These are phyloP conservation scores for Doryteuthis pealeii DNA, from an alignment of 1,140 invertebrate genomes.

Conservation along the genomic window DNA sequence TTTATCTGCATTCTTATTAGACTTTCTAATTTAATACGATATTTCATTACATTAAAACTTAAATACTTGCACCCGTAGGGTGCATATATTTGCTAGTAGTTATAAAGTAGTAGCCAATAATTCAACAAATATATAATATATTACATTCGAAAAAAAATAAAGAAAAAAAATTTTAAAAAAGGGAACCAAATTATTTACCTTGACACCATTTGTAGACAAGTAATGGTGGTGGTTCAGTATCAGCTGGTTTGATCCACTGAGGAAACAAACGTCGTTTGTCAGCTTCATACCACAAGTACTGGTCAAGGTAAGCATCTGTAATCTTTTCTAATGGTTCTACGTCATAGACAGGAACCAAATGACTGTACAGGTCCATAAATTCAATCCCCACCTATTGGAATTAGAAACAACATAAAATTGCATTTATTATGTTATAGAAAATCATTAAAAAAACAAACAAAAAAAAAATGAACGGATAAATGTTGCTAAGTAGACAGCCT, in stretches of 20 bases:
- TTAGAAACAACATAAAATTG: background rate
- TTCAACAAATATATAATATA: too few species aligned
- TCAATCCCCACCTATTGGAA: slow-evolving; percentile 85
- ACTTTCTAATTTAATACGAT: too few species aligned
- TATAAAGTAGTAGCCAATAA: too few species aligned
- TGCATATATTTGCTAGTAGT: too few species aligned
- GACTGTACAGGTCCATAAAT: slow-evolving; percentile 99
- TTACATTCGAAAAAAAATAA: too few species aligned
- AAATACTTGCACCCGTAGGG: too few species aligned
- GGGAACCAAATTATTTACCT: slow-evolving; percentile 65
- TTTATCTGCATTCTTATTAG: too few species aligned
- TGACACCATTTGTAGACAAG: slow-evolving; percentile 99
- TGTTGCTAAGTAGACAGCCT: too few species aligned
- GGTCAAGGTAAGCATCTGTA: slow-evolving; percentile 99
- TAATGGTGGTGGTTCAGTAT: slow-evolving; percentile 96
- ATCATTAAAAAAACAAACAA: background rate
- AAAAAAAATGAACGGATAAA: too few species aligned
- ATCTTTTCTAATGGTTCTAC: slow-evolving; percentile 99
- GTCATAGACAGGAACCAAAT: slow-evolving; percentile 98
- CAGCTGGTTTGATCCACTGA: slow-evolving; percentile 98
- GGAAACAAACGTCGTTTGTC: slow-evolving; percentile 96
- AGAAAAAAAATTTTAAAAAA: background rate
- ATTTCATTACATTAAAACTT: too few species aligned
- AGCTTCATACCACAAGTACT: slow-evolving; percentile 99
- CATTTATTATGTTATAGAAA: background rate